Percentiles rank a stretch among this genome's conserved stretches.
These are phyloP conservation scores for Ciconia maguari DNA, from an alignment of 2,113 vertebrate species.

Conservation along the genomic window DNA sequence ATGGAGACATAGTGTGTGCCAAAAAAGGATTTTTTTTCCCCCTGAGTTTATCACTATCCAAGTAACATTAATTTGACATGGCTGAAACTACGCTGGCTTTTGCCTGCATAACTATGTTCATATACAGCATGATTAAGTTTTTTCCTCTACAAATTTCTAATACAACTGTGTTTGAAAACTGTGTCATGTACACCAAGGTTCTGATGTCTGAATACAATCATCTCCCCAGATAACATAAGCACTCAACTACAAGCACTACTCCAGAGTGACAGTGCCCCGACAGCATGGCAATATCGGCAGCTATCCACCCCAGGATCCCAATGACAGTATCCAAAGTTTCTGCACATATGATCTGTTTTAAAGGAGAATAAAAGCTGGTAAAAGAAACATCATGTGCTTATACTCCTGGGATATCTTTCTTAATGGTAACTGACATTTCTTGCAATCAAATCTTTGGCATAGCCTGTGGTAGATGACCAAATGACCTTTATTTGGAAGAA, in stretches of 20 bases:
- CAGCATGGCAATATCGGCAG: background rate
- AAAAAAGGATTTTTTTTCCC: background rate
- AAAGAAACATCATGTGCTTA: background rate
- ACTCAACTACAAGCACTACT: background rate
- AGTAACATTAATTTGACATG: background rate
- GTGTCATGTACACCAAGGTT: background rate
- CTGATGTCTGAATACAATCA: background rate
- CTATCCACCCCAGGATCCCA: background rate
- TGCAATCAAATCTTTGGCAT: background rate
- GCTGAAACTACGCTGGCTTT: background rate
- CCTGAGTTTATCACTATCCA: background rate
- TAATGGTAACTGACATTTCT: background rate
- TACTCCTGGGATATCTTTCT: background rate
- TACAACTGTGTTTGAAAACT: background rate
- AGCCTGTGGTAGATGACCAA: background rate
- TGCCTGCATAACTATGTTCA: background rate
- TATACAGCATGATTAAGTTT: background rate
- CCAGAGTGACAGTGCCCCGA: background rate
- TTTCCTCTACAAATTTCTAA: background rate
- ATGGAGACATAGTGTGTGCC: background rate
- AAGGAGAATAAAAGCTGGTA: background rate
- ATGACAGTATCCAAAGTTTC: background rate
- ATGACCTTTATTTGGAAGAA: background rate
- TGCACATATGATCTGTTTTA: background rate
- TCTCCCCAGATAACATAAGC: background rate